Conservation (phyloP, 2,113 vertebrate species). For the Panthera uncia region DNA sequence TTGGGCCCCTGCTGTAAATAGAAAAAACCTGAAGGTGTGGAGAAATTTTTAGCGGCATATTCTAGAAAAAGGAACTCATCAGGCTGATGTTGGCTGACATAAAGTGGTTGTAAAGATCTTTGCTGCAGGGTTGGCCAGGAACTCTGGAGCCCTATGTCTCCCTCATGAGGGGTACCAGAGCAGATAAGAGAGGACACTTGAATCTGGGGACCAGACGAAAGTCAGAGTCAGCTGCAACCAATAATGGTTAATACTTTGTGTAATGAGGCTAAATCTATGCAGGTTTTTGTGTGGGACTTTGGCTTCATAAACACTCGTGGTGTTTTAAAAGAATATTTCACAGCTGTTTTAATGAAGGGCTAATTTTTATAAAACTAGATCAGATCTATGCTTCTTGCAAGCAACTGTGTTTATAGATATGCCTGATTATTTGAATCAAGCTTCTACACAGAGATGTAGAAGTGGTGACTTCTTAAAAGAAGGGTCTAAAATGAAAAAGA, state of each 20-base stretch:
- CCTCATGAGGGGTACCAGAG: neutral
- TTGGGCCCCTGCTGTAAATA: neutral
- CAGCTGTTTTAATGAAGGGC: neutral
- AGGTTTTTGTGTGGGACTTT: neutral
- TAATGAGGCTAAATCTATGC: neutral
- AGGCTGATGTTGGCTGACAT: neutral
- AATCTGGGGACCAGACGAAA: neutral
- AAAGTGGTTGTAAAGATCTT: neutral
- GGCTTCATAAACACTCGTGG: neutral
- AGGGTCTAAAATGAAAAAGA: neutral
- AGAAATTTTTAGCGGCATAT: neutral
- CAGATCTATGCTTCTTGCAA: neutral
- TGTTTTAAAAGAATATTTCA: neutral
- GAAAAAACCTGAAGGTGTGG: neutral
- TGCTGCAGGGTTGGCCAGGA: neutral
- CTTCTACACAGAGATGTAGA: neutral
- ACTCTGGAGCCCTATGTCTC: neutral
- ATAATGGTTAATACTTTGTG: neutral
- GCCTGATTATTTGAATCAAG: neutral
- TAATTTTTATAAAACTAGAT: conserved; percentile 1
- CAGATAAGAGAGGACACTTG: neutral
- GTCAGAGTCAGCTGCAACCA: neutral
- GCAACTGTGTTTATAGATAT: neutral
- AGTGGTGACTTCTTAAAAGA: neutral
- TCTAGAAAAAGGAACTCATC: neutral